These are phyloP conservation scores for Pipistrellus kuhlii DNA, from an alignment of 2,797 vertebrate species.

Conservation along the genomic window DNA sequence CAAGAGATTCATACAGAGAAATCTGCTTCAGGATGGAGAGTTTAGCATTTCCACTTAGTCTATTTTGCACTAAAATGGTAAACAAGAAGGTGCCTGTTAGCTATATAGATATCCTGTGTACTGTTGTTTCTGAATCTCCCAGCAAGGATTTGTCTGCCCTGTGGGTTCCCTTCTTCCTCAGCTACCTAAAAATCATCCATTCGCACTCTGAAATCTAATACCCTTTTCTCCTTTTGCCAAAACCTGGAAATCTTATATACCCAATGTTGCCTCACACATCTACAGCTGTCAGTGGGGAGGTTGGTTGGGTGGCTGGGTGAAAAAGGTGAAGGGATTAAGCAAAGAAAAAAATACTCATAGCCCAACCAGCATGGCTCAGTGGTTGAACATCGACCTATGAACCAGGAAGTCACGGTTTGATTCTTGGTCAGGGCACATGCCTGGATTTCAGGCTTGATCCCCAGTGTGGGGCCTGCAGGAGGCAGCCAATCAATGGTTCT, in stretches of 20 bases:
- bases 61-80: neutral
- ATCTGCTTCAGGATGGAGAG: neutral
- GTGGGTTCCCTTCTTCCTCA: neutral
- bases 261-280: neutral
- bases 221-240: neutral
- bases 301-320: neutral
- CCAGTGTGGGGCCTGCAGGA: too few species aligned
- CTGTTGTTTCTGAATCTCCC: neutral
- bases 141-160: neutral
- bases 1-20: neutral
- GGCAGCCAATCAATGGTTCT: too few species aligned
- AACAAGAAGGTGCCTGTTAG: neutral
- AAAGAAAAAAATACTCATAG: neutral
- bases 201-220: neutral
- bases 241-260: neutral
- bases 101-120: neutral
- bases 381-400: too few species aligned
- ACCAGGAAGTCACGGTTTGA: too few species aligned
- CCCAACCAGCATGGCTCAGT: too few species aligned
- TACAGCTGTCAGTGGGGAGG: neutral
- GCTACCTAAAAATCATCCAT: neutral
- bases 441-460: too few species aligned
- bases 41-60: neutral
- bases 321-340: neutral
- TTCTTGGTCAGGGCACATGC: too few species aligned